Conservation (phyloP, 2,797 vertebrate species). For the Sebastolobus altivelis region DNA sequence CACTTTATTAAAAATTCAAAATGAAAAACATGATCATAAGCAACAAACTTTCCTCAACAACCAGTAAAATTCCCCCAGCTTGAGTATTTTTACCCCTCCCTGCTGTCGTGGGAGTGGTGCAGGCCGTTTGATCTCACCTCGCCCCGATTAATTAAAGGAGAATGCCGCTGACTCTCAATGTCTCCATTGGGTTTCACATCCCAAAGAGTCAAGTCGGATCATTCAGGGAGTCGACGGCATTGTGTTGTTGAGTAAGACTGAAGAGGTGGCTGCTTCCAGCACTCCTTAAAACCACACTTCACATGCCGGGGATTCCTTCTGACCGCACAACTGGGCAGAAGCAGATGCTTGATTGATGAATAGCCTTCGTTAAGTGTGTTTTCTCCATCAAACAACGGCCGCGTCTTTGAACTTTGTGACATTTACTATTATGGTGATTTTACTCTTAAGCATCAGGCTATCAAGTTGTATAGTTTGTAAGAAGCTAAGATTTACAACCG, state of each 20-base stretch:
- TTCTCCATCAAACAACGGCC: conserved; percentile 65
- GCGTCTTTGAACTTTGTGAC: conserved; percentile 61
- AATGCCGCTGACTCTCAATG: conserved; percentile 65
- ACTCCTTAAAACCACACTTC: conserved; percentile 71
- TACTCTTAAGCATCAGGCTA: background rate
- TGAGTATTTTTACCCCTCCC: conserved; percentile 10
- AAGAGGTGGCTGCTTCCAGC: conserved; percentile 74
- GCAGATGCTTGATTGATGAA: conserved; percentile 74
- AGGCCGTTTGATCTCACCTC: conserved; percentile 74
- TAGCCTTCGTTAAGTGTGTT: conserved; percentile 62
- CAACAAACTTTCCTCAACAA: conserved; percentile 53
- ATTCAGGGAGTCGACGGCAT: conserved; percentile 53
- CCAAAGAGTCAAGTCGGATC: conserved; percentile 50
- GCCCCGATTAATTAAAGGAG: conserved; percentile 76
- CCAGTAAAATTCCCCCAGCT: conserved; percentile 15
- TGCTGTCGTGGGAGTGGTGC: conserved; percentile 50
- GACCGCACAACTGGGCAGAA: conserved; percentile 74
- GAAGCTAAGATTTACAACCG: background rate
- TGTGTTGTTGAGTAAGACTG: conserved; percentile 68
- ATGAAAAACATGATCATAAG: conserved; percentile 57
- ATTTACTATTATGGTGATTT: conserved; percentile 50
- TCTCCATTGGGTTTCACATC: conserved; percentile 76
- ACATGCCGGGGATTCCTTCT: conserved; percentile 79
- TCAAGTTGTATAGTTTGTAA: background rate
- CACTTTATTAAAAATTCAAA: conserved; percentile 67